Base-by-base conservation (phyloP, 2,888 invertebrate species). In the Lasioglossum leucozonium region DNA sequence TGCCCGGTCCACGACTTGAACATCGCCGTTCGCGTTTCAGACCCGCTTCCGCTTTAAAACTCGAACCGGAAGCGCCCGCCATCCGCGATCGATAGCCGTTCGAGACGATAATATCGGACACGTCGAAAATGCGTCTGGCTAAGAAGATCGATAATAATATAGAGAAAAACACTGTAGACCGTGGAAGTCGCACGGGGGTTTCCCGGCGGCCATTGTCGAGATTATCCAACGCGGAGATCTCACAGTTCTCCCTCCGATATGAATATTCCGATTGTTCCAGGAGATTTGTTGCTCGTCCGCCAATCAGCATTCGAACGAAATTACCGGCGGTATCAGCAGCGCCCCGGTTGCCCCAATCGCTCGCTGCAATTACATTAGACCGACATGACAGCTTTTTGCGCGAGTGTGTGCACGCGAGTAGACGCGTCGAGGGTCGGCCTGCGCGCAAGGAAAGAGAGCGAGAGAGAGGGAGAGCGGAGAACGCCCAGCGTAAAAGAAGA, bases 281-380 rank as follows among this genome's bases (percentile, higher is more conserved):
- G 67, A 77, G 67, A 72, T 77, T 34, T 55, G 77, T 77, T 77
- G 44, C 76, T 42, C 73, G 74, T 18, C 81, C 69, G 69, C 74
- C 81, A 55, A 72, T 83, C 81, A 51, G 62, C 40, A 76, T 77
- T 58, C 79, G 79, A 75, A 87, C 76, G 74, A 85, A 88, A 88
- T 78, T 80, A 82, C 65, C 82, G 44, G 44, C 26, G 30, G 69
- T 55, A 79, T 81, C 80, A 58, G 55, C 80, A 58, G 44, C 55
- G 77, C 67, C 72, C 37, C 69, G 10, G 5, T 65, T 75, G 51
- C 47, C 65, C 55, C 75, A 40, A 82, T 71, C 40, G 55, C n/a
- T 42, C 69, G 69, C 34, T 16, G 84, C 80, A 87, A 88, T 88
- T 88, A 88, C 75, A 87, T 86, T 79, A 82, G 80, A 88, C 84